A percentile compares a stretch with the other conserved stretches of the same genome.
phyloP scores from a whole-genome alignment of 2,113 vertebrate genomes.

The Podarcis muralis region DNA sequence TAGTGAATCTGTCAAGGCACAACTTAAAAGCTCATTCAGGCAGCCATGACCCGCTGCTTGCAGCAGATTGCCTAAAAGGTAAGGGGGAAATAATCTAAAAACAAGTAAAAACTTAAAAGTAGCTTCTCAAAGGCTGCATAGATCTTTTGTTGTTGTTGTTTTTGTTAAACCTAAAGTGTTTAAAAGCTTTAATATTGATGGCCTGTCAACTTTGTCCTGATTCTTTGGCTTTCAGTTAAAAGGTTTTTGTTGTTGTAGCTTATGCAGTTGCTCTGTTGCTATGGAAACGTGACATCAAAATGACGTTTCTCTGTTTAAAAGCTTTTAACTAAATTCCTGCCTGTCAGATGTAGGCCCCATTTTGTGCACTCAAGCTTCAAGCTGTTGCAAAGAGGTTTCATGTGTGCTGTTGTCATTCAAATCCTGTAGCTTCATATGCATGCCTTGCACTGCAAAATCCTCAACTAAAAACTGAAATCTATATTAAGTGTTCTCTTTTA shows the following conservation, averaged over 20 bases:
- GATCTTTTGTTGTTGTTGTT: conserved; percentile 59
- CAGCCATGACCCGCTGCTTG: conserved; percentile 69
- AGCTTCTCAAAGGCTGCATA: conserved; percentile 72
- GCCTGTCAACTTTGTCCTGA: conserved; percentile 86
- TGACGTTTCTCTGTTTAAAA: conserved; percentile 99
- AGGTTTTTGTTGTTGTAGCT: conserved; percentile 97
- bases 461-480: conserved; percentile 68
- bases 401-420: conserved; percentile 81
- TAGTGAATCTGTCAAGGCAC: conserved; percentile 71
- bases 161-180: conserved; percentile 76
- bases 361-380: conserved; percentile 94
- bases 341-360: conserved; percentile 97
- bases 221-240: conserved; percentile 98
- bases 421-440: conserved; percentile 74
- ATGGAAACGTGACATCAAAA: conserved; percentile 98
- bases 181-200: conserved; percentile 91
- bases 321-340: conserved; percentile 99
- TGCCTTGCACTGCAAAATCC: conserved; percentile 68
- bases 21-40: conserved; percentile 77
- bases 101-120: conserved; percentile 75
- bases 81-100: conserved; percentile 66
- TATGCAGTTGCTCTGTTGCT: conserved; percentile 92
- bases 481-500: conserved; percentile 70
- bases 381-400: conserved; percentile 86
- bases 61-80: conserved; percentile 71